Conservation (phyloP, 2,113 vertebrate species). For the Arizona elegans region DNA sequence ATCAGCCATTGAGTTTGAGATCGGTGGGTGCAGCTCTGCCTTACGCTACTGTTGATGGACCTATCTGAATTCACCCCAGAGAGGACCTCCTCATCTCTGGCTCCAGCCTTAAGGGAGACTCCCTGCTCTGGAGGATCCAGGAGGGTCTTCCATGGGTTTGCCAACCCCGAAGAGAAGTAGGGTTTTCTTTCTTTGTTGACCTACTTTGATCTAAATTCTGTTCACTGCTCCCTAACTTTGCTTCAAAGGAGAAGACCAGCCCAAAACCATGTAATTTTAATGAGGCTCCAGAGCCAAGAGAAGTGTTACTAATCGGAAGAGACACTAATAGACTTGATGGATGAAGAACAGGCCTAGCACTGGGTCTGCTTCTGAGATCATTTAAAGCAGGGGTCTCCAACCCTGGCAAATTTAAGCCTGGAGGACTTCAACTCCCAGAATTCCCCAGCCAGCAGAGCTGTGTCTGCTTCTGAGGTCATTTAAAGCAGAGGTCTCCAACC, state of each 20-base stretch:
- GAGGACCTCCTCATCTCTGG: neutral
- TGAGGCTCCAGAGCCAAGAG: neutral
- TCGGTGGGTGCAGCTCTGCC: neutral
- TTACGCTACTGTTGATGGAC: neutral
- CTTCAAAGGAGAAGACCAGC: neutral
- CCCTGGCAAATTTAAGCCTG: too few species aligned
- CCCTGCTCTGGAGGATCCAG: neutral
- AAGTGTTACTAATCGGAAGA: neutral
- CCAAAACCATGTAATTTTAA: neutral
- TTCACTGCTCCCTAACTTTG: neutral
- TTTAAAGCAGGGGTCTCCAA: neutral
- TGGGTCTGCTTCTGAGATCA: neutral
- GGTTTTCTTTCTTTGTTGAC: neutral
- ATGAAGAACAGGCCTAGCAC: neutral
- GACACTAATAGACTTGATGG: neutral
- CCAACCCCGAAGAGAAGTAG: accelerated
- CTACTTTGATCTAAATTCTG: neutral
- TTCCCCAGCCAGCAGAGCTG: too few species aligned
- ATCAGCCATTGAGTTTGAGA: neutral
- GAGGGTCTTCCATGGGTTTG: neutral
- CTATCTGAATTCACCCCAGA: neutral
- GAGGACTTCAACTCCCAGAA: too few species aligned
- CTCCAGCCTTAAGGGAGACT: neutral
- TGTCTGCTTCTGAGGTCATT: too few species aligned
- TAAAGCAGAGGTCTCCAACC: too few species aligned